Conservation (phyloP, 2,113 vertebrate genomes). For the Micronycteris hirsuta region DNA sequence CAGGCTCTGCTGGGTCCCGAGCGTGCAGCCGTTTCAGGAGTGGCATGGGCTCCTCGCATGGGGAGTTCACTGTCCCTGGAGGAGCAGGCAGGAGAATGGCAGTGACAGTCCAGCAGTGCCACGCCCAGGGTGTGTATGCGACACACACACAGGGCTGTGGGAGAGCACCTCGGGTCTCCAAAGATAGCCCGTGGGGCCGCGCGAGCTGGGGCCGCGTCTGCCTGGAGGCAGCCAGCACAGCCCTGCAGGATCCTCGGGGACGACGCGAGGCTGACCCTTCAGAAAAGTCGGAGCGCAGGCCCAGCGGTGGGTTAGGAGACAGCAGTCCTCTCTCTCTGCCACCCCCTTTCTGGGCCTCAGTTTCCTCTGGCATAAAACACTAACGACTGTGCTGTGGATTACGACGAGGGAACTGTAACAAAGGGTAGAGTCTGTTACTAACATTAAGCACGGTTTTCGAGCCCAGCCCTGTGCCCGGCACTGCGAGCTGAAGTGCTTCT, state of each 20-base stretch:
- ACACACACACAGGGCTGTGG: not conserved
- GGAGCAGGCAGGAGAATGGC: not conserved
- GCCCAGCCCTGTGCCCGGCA: fast-evolving
- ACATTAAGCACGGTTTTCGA: fast-evolving
- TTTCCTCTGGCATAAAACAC: not conserved
- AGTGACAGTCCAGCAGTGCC: fast-evolving
- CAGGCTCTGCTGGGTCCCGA: fast-evolving
- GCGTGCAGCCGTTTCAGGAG: fast-evolving
- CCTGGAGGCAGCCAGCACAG: fast-evolving
- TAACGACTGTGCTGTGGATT: fast-evolving
- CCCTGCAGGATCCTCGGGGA: fast-evolving
- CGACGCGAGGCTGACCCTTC: fast-evolving
- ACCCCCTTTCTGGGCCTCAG: not conserved
- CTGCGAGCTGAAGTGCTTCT: not conserved
- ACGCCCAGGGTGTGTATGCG: fast-evolving
- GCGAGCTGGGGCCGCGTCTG: fast-evolving
- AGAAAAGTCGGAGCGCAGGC: not conserved
- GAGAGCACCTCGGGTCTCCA: not conserved
- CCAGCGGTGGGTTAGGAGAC: fast-evolving
- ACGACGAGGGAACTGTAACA: fast-evolving
- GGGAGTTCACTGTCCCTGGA: not conserved
- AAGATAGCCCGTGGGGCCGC: fast-evolving
- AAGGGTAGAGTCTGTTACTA: fast-evolving
- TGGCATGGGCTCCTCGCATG: fast-evolving
- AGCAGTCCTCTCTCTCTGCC: not conserved